Evolutionary conservation across 2,888 invertebrate species (phyloP).

Genomic region (Heliconius aoede): DNA sequence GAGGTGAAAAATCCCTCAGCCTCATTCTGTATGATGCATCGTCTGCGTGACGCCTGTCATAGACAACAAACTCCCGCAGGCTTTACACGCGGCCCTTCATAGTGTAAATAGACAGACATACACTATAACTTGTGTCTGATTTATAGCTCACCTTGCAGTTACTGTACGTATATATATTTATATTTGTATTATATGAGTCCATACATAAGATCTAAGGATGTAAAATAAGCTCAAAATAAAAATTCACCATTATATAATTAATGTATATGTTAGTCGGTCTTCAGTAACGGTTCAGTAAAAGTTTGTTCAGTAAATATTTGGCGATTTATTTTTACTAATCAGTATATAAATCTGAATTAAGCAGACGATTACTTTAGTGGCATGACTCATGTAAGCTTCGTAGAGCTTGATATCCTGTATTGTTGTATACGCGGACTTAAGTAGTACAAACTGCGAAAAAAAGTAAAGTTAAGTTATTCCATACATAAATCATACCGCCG

Average conservation of each 20-base stretch:
- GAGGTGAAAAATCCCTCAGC: slow-evolving; percentile 39
- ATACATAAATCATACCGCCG: slow-evolving; percentile 9
- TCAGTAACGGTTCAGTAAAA: too few species aligned
- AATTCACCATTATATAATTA: neutral
- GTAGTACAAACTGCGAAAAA: neutral
- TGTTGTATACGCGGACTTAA: neutral
- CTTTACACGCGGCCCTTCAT: slow-evolving; percentile 40
- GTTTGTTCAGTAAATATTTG: too few species aligned
- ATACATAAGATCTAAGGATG: neutral
- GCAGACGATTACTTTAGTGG: slow-evolving; percentile 46
- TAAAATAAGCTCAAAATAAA: neutral
- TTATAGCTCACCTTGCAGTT: neutral
- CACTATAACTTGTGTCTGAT: neutral
- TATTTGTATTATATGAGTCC: too few species aligned
- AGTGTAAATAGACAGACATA: slow-evolving; percentile 42
- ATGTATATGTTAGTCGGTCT: too few species aligned
- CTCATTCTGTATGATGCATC: slow-evolving; percentile 43
- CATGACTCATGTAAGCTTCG: slow-evolving; percentile 48
- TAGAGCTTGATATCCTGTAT: slow-evolving; percentile 43
- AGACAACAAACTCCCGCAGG: slow-evolving; percentile 45
- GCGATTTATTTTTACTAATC: too few species aligned
- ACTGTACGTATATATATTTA: neutral
- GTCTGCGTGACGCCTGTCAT: slow-evolving; percentile 49
- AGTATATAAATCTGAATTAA: slow-evolving; percentile 35
- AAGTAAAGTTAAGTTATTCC: slow-evolving; percentile 16